Base-by-base conservation (phyloP, 2,797 vertebrate species). In the Sandelia bainsii region DNA sequence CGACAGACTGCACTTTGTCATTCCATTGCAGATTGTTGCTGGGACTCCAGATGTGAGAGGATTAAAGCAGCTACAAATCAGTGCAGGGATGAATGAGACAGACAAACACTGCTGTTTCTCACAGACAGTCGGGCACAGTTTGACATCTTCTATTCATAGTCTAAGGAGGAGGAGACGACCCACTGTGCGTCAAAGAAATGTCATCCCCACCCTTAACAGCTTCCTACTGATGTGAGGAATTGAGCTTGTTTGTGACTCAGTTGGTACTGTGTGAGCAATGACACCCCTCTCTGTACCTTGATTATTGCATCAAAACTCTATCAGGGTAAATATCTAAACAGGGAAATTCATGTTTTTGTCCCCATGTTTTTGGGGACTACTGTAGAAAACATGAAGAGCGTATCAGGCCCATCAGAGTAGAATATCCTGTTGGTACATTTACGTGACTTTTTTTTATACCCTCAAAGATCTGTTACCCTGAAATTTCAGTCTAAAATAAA, bases 91-190 rank as follows among this genome's bases (percentile, higher is more conserved):
- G 34, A 74, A 50, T 25, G 46, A 39, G 46, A 49, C 45, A 50
- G 45, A 60, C 53, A 32, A 50, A 54, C 20, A 25, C 46, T 51
- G 62, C 53, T 60, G 57, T 67, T 51, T 25, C 40, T 34, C 29
- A 16, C 49, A 61, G 37, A 39, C 44, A 9, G 17, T n/a, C 16
- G 17, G 14, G 71, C 16, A 40, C 56, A 13, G 64, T 23, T 52
- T 51, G 51, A 60, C 50, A 63, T 71, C 58, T 23, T 52, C 62
- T 72, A 62, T 67, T 77, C 62, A 71, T 34, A 19, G 51, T 13
- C 62, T 5, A 8, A 29, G 32, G 27, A 45, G n/a, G 42, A 54
- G 42, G 48, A 40, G 48, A 58, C 11, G 4, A 45, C 57, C 40
- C 0, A 1, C 51, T 54, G 34, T 60, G 56, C 34, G 20, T 76